Evolutionary conservation across 2,888 invertebrate genomes (phyloP).

Genomic region (Euplagia quadripunctaria): DNA sequence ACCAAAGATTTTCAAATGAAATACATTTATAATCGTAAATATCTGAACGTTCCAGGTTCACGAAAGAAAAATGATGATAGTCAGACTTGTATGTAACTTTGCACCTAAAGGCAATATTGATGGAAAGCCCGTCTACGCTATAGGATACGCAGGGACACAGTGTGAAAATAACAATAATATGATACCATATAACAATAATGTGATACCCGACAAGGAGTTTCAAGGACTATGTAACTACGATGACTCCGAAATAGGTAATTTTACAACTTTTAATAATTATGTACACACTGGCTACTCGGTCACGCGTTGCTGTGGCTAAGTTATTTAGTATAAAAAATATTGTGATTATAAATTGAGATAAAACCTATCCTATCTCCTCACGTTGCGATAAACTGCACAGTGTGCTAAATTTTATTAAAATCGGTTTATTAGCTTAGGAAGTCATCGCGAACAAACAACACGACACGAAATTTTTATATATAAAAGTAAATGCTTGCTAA

Average conservation of each 20-base stretch:
- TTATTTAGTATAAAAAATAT: too few species aligned
- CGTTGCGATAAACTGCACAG: too few species aligned
- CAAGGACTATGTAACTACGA: constrained; percentile 63
- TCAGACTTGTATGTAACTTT: constrained; percentile 80
- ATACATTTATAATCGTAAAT: background rate
- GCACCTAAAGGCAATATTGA: constrained; percentile 74
- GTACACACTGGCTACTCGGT: background rate
- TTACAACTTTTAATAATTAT: background rate
- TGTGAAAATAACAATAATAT: constrained; percentile 62
- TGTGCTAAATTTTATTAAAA: too few species aligned
- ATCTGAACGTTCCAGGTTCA: constrained; percentile 54
- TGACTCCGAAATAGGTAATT: constrained; percentile 35
- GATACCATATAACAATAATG: constrained; percentile 53
- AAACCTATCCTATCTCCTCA: too few species aligned
- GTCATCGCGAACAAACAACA: too few species aligned
- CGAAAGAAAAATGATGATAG: constrained; percentile 58
- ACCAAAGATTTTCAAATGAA: background rate
- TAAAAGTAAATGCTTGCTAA: too few species aligned
- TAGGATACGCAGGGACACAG: constrained; percentile 76
- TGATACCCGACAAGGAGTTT: constrained; percentile 58
- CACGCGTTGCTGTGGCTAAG: too few species aligned
- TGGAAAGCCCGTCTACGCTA: constrained; percentile 72
- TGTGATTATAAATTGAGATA: too few species aligned
- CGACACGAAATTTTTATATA: too few species aligned
- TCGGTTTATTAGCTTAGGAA: too few species aligned